These are phyloP conservation scores for Lepas anatifera DNA, from an alignment of 2,888 invertebrate genomes.

Conservation along the genomic window DNA sequence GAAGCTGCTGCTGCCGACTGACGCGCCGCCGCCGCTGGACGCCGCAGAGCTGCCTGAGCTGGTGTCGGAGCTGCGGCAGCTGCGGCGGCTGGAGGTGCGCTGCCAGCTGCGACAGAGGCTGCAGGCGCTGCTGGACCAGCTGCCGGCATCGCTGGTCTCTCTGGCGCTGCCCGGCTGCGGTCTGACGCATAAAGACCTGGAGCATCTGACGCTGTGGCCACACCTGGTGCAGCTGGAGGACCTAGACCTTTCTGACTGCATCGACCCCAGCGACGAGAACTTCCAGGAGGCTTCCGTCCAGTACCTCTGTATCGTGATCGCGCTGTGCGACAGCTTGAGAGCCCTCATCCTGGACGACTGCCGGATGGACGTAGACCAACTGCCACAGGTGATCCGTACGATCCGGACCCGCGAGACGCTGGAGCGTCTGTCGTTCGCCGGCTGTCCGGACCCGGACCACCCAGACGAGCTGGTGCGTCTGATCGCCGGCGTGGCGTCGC, in stretches of 20 bases:
- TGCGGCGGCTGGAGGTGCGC: conserved; percentile 10
- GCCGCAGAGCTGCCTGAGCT: not conserved
- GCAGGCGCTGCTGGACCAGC: not conserved
- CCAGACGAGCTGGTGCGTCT: conserved; percentile 6
- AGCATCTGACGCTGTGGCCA: not conserved
- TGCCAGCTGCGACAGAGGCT: not conserved
- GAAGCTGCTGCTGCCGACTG: not conserved
- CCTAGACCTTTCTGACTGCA: not conserved
- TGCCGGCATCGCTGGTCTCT: not conserved
- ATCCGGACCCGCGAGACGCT: not conserved
- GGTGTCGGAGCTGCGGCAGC: not conserved
- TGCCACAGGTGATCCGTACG: not conserved
- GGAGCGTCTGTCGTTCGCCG: not conserved
- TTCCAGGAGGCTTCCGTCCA: not conserved
- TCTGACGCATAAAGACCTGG: not conserved
- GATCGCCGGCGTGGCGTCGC: not conserved
- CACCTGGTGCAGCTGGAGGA: not conserved
- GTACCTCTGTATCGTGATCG: not conserved
- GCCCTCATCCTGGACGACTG: not conserved
- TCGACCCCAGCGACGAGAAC: not conserved
- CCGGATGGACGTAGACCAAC: not conserved
- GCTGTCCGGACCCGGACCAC: not conserved
- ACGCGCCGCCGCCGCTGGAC: not conserved
- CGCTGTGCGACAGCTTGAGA: not conserved
- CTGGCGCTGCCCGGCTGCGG: not conserved